Evolutionary conservation across 2,888 invertebrate species (phyloP), one percentile per base, ranked within the genome.

Genomic region (Priapulus caudatus): DNA sequence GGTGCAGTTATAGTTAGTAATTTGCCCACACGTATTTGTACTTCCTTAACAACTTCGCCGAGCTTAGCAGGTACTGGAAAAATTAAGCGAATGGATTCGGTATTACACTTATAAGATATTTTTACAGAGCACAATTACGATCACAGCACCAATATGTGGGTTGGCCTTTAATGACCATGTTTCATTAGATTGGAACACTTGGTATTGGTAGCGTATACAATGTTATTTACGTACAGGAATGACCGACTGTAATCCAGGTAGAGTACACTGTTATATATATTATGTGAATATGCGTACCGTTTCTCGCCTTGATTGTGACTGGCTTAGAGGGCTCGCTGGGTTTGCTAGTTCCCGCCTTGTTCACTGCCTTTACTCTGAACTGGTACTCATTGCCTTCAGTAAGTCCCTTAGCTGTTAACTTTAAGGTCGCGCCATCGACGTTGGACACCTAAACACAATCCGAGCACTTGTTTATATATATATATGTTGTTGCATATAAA

Each of bases 401-500:
- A 23, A 67, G 58, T 22, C 71, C 71, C 50, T 65, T 67, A 2
- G 72, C 71, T 1, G 70, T 72, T 54, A 66, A 65, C 4, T 59
- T 57, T 1, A 61, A 59, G 47, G 15, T 15, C 15, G 15, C 15
- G 15, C 43, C 43, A 33, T 15, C 15, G 15, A 33, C 15, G 15
- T n/a, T 63, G 54, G 22, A 54, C 60, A 4, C 64, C n/a, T n/a
- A n/a, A n/a, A n/a, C n/a, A n/a, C n/a, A n/a, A n/a, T n/a, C n/a
- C n/a, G n/a, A n/a, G n/a, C n/a, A n/a, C n/a, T n/a, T n/a, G n/a
- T n/a, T n/a, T n/a, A n/a, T n/a, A n/a, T n/a, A n/a, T n/a, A n/a
- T n/a, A n/a, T n/a, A n/a, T n/a, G n/a, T n/a, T n/a, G n/a, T n/a
- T n/a, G n/a, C n/a, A n/a, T n/a, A n/a, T n/a, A n/a, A n/a, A n/a